These are phyloP conservation scores for Drosophila fungiperda DNA, from an alignment of 2,888 invertebrate genomes.

Conservation along the genomic window DNA sequence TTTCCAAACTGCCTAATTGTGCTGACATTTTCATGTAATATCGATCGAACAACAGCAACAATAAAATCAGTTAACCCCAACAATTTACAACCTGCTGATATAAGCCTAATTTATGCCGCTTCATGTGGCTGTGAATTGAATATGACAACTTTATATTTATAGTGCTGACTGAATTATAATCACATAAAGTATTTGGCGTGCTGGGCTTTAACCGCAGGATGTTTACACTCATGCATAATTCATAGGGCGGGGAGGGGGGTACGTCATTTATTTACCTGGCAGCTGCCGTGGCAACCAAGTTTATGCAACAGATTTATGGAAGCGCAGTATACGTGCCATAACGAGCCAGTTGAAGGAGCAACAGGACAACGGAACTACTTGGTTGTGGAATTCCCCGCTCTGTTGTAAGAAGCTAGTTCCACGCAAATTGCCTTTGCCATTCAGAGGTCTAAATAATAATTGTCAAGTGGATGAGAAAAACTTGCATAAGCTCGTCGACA, in stretches of 20 bases:
- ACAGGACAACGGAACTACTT: constrained; percentile 32
- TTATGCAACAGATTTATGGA: constrained; percentile 78
- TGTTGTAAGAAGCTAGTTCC: constrained; percentile 27
- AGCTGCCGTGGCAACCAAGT: constrained; percentile 37
- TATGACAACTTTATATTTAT: constrained; percentile 79
- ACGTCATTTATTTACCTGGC: constrained; percentile 68
- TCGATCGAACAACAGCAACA: constrained; percentile 51
- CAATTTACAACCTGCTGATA: constrained; percentile 11
- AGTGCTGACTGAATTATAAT: constrained; percentile 80
- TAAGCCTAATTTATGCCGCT: constrained; percentile 77
- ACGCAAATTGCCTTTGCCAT: constrained; percentile 56
- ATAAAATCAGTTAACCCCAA: neutral
- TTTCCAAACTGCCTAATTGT: constrained; percentile 77
- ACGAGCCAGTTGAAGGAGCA: constrained; percentile 10
- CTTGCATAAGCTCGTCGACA: constrained; percentile 34
- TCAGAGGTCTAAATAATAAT: constrained; percentile 38
- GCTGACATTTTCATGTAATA: constrained; percentile 72
- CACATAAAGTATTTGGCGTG: constrained; percentile 74
- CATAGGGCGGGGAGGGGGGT: constrained; percentile 36
- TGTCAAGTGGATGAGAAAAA: constrained; percentile 43
- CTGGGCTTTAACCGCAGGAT: constrained; percentile 22
- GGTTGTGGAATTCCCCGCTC: constrained; percentile 20
- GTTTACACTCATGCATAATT: constrained; percentile 72
- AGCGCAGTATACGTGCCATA: constrained; percentile 62
- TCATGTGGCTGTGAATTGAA: constrained; percentile 70